Percentiles rank a stretch among this genome's conserved stretches.
Conservation (phyloP, 2,113 vertebrate species). For the Bubo blakistoni region DNA sequence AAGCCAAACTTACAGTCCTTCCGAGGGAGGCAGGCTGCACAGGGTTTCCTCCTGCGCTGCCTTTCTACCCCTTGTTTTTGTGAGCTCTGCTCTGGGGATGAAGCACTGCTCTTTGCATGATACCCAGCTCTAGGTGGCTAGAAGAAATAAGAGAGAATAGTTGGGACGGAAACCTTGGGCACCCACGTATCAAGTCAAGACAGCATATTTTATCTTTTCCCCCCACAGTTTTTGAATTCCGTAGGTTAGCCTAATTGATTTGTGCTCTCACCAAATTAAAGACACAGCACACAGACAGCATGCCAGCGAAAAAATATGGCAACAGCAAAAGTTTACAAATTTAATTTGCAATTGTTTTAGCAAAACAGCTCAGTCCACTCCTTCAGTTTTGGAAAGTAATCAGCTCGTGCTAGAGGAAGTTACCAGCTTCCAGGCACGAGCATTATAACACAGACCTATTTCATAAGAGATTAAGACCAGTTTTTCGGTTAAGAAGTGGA, state of each 20-base stretch:
- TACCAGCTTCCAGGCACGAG: constrained; percentile 23
- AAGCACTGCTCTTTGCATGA: neutral
- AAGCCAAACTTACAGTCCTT: neutral
- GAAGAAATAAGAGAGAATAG: neutral
- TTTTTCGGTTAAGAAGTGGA: constrained; percentile 51
- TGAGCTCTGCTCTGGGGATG: neutral
- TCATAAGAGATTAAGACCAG: constrained; percentile 36
- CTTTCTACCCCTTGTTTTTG: neutral
- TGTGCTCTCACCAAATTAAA: constrained; percentile 38
- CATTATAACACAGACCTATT: neutral
- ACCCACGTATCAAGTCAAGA: neutral
- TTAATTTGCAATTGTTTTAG: constrained; percentile 71
- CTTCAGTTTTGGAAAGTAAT: constrained; percentile 70
- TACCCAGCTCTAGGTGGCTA: neutral
- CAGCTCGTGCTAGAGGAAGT: constrained; percentile 62
- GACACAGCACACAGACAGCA: constrained; percentile 16
- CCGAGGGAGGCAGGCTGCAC: neutral
- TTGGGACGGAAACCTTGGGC: neutral
- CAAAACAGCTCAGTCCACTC: constrained; percentile 74
- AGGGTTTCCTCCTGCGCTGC: neutral
- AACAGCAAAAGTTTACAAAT: constrained; percentile 67
- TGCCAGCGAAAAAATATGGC: constrained; percentile 68
- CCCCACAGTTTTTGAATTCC: neutral
- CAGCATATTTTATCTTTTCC: neutral
- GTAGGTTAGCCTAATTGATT: constrained; percentile 54